These are phyloP conservation scores for Dyspetes luteomarginatus DNA, from an alignment of 2,888 invertebrate genomes.

Conservation along the genomic window DNA sequence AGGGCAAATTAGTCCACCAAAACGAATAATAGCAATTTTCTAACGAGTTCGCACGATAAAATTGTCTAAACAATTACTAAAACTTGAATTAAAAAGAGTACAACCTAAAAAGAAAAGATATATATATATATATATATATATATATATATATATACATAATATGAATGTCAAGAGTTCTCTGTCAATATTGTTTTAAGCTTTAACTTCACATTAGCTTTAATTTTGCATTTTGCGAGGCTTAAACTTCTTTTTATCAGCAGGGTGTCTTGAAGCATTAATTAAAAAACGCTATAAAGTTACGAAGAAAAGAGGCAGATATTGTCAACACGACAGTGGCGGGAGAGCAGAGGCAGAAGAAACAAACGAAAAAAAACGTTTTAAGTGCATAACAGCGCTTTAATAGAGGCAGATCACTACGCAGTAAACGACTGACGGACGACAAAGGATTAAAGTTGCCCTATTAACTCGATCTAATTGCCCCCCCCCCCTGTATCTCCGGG, in stretches of 20 bases:
- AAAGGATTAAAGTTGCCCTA: conserved; percentile 82
- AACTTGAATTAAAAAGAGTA: no score
- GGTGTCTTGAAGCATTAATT: background rate
- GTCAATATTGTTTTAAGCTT: no score
- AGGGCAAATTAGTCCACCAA: conserved; percentile 3
- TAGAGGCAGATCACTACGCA: conserved; percentile 82
- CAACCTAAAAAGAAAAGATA: no score
- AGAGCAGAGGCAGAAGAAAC: conserved; percentile 65
- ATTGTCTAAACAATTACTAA: no score
- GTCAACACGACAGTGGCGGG: background rate
- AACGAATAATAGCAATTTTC: background rate
- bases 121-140: no score
- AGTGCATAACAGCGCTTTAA: conserved; percentile 80
- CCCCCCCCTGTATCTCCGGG: conserved; percentile 62
- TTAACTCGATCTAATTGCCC: conserved; percentile 83
- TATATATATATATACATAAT: no score
- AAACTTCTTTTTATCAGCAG: no score
- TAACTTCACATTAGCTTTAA: no score
- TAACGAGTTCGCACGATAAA: no score
- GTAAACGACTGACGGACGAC: conserved; percentile 83
- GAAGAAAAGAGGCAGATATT: background rate
- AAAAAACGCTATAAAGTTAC: background rate
- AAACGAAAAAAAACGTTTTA: conserved; percentile 73
- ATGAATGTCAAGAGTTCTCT: no score
- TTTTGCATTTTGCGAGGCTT: no score